These are phyloP conservation scores for Pyrochroa serraticornis DNA, from an alignment of 2,888 invertebrate species.

Conservation along the genomic window DNA sequence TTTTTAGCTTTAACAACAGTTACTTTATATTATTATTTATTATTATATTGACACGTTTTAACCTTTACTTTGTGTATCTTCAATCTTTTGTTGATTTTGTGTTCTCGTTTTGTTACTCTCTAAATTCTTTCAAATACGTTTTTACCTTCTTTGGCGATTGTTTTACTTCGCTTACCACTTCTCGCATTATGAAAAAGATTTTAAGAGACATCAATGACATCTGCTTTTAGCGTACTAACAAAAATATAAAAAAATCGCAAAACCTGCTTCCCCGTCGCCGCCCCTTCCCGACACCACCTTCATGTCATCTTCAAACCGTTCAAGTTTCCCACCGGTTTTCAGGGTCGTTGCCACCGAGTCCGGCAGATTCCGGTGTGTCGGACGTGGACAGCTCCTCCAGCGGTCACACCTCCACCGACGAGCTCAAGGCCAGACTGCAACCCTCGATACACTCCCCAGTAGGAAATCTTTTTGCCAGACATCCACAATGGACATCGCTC, in stretches of 20 bases:
- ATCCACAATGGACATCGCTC: conserved; percentile 44
- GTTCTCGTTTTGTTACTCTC: too few relatives aligned
- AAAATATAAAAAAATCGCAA: neutral
- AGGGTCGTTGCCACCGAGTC: conserved; percentile 96
- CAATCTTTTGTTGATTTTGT: too few relatives aligned
- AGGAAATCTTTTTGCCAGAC: conserved; percentile 44
- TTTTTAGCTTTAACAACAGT: too few relatives aligned
- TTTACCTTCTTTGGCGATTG: too few relatives aligned
- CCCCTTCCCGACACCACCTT: neutral
- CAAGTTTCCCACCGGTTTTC: conserved; percentile 40
- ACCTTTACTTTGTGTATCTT: too few relatives aligned
- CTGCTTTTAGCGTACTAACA: neutral
- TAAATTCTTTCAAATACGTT: too few relatives aligned
- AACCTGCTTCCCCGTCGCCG: neutral
- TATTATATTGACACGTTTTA: too few relatives aligned
- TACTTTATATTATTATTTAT: too few relatives aligned
- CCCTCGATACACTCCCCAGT: conserved; percentile 59
- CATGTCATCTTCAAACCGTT: conserved; percentile 9
- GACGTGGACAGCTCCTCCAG: conserved; percentile 94
- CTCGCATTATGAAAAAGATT: too few relatives aligned
- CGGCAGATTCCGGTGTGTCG: conserved; percentile 96
- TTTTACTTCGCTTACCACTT: too few relatives aligned
- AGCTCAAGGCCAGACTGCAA: conserved; percentile 86
- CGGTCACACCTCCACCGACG: conserved; percentile 76
- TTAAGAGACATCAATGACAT: too few relatives aligned